phyloP scores from a whole-genome alignment of 2,113 vertebrate genomes.

The Otis tarda region DNA sequence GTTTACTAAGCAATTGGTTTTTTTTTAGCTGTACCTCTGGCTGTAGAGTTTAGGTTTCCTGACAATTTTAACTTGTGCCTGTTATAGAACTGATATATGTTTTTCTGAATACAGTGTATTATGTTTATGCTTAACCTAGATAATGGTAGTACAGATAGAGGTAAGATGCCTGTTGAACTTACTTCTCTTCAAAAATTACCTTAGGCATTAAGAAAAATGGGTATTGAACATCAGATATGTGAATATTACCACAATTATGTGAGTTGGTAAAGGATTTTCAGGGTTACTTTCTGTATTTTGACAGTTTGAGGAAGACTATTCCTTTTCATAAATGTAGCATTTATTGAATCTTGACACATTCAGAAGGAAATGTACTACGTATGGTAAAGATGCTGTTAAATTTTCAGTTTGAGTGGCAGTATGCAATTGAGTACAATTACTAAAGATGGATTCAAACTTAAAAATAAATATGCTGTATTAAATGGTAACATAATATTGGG shows the following conservation, averaged over 20 bases:
- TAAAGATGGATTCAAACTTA: neutral
- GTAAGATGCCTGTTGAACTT: neutral
- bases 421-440: neutral
- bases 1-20: neutral
- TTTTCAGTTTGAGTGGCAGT: neutral
- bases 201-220: neutral
- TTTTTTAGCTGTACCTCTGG: neutral
- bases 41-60: neutral
- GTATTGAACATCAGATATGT: neutral
- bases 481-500: neutral
- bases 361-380: neutral
- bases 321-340: neutral
- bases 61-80: neutral
- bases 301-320: neutral
- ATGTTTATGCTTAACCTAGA: neutral
- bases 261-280: neutral
- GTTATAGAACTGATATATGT: neutral
- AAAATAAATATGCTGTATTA: neutral
- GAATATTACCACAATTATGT: neutral
- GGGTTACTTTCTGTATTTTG: neutral
- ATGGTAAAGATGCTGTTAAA: neutral
- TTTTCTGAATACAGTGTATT: neutral
- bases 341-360: neutral
- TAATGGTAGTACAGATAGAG: neutral
- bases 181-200: neutral